A percentile compares a stretch with the other conserved stretches of the same genome.
phyloP scores from a whole-genome alignment of 2,797 vertebrate species.

The Esox masquinongy region DNA sequence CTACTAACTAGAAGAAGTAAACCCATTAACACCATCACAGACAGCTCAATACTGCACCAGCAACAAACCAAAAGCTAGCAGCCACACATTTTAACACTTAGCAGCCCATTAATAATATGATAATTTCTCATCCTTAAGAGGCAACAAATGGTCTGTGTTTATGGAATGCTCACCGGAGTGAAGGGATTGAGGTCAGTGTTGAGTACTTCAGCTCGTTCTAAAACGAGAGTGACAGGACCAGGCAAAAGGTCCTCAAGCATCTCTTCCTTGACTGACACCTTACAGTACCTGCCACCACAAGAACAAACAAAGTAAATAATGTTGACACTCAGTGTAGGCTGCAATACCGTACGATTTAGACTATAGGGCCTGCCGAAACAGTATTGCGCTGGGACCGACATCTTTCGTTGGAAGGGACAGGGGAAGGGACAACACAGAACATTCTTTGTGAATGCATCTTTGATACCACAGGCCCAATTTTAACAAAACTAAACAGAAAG shows the following conservation, averaged over 20 bases:
- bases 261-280: slow-evolving; percentile 78
- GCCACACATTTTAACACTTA: not conserved
- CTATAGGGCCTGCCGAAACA: not conserved
- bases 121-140: not conserved
- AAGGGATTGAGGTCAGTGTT: slow-evolving; percentile 92
- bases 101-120: not conserved
- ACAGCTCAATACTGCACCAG: not conserved
- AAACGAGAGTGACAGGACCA: slow-evolving; percentile 92
- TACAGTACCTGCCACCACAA: slow-evolving; percentile 80
- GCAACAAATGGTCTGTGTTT: not conserved
- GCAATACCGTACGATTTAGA: not conserved
- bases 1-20: slow-evolving; percentile 82
- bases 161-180: slow-evolving; percentile 78
- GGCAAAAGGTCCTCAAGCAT: slow-evolving; percentile 87
- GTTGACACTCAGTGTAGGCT: not conserved
- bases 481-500: too few relatives aligned
- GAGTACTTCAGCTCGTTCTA: slow-evolving; percentile 81
- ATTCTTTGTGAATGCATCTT: too few relatives aligned
- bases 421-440: too few relatives aligned
- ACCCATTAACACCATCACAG: not conserved
- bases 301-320: not conserved
- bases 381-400: not conserved
- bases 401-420: not conserved
- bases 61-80: not conserved
- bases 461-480: too few relatives aligned